Conservation (phyloP, 2,797 vertebrate genomes). For the Benthosema pterotum region DNA sequence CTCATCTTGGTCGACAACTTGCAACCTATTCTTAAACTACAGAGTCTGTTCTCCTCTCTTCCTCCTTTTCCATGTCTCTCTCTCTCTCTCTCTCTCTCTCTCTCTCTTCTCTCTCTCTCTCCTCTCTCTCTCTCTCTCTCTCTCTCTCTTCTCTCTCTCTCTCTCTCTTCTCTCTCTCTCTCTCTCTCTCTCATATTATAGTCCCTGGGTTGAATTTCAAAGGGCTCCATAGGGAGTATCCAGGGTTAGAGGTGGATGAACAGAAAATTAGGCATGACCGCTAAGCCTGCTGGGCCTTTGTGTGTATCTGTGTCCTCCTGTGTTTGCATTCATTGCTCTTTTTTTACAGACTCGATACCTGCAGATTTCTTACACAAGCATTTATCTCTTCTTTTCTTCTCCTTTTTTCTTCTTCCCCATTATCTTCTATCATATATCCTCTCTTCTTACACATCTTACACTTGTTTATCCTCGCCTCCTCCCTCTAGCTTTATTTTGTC, state of each 20-base stretch:
- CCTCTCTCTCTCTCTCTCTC: no score
- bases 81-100: no score
- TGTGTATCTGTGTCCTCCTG: conserved; percentile 27
- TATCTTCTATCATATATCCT: background rate
- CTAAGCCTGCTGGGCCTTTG: conserved; percentile 47
- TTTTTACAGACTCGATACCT: conserved; percentile 19
- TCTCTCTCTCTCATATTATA: conserved; percentile 38
- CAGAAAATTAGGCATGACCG: conserved; percentile 59
- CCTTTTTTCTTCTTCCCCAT: conserved; percentile 16
- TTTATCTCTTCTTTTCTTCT: background rate
- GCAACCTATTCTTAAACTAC: no score
- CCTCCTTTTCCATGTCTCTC: no score
- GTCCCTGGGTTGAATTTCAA: conserved; percentile 60
- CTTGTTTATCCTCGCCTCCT: conserved; percentile 18
- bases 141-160: no score
- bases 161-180: conserved; percentile 1
- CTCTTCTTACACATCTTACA: conserved; percentile 1
- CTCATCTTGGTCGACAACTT: no score
- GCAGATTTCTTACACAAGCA: conserved; percentile 20
- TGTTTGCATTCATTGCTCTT: conserved; percentile 21
- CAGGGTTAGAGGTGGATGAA: conserved; percentile 42
- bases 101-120: no score
- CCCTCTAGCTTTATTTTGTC: conserved; percentile 41
- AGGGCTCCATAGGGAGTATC: conserved; percentile 26
- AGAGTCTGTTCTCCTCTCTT: conserved; percentile 13